Evolutionary conservation across 2,797 vertebrate genomes (phyloP), one percentile per base, ranked within the genome.

Genomic region (Corythornis leucogaster): DNA sequence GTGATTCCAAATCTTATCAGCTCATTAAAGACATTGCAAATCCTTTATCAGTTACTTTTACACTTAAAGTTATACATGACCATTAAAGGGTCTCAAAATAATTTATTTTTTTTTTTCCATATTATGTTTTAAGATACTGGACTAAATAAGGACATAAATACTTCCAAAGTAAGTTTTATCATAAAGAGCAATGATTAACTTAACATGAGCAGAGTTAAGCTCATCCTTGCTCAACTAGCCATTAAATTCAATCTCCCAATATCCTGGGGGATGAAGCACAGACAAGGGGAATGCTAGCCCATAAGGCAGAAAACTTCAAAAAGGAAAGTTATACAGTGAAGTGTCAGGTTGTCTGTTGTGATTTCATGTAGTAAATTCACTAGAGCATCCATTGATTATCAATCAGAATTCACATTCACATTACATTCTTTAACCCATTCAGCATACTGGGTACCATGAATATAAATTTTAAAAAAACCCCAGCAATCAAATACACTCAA

Each of bases 161-260:
- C 24, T 80, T 80, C 38, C 38, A 82, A 82, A 80, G 26, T 38
- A 89, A 80, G 42, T 74, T 84, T 86, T 70, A 88, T 85, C 46
- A 64, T 50, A 77, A 61, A 90, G 42, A 94, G 46, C 45, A 80
- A 31, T 90, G 43, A 90, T 89, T 74, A 92, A 74, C 18, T 74
- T 85, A 85, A 77, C 53, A 61, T 40, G 50, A 87, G 28, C 1
- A 2, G 50, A 77, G 68, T 77, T 89, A 85, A 91, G 71, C 64
- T 90, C 84, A 87, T 89, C 57, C 75, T 93, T 87, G 90, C 68
- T 90, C 66, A 94, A 68, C 61, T 95, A 95, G 80, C 75, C 84
- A 85, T 95, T 93, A 95, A 94, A 95, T 90, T 95, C 73, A 90
- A 80, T 90, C 83, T 95, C 67, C 30, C 67, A 45, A 2, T 76